Evolutionary conservation across 1,140 invertebrate species (phyloP), one percentile per base, ranked within the genome.

Genomic region (Sesamia nonagrioides): DNA sequence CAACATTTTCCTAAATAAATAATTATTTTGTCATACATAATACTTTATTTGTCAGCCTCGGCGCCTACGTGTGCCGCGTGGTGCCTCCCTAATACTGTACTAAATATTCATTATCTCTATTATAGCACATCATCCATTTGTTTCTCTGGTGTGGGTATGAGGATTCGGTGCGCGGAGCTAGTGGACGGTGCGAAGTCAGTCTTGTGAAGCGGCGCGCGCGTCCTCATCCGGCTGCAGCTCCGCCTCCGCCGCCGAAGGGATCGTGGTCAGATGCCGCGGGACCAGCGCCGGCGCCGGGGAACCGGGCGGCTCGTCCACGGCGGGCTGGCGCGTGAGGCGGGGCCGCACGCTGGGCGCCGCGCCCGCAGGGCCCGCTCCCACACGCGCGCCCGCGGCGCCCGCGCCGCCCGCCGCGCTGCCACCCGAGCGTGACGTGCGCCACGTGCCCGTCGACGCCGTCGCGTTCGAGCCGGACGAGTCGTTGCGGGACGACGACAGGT

Each of bases 381-480:
- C n/a, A n/a, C 27, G 27, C 95, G 68, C 21, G 68, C 97, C 97
- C 4, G 95, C 95, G 77, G 87, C 89, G 84, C 95, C 27, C 27
- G 27, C 95, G 68, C 81, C 21, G 68, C 97, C 97, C 4, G 95
- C 95, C 78, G 87, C 89, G 84, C 95, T 96, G 63, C 95, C 96
- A 88, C 97, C 97, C 0, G 97, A 98, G 50, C 97, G 95, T 1
- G 97, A 97, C 82, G 97, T 96, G 17, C 97, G 95, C 97, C 98
- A 98, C 0, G 98, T 98, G 75, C 97, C 97, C 5, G 98, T 98
- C 84, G 97, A 98, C 15, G 97, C 97, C 0, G 97, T 98, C 0
- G 97, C 98, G 80, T 96, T 97, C 0, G 97, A 98, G 0, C 97
- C 97, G 0, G 97, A 98, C 0, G 98, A 98, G 91, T 99, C 98